Evolutionary conservation across 2,888 invertebrate species (phyloP), one percentile per base, ranked within the genome.

Genomic region (Scaptomyza caliginosa): DNA sequence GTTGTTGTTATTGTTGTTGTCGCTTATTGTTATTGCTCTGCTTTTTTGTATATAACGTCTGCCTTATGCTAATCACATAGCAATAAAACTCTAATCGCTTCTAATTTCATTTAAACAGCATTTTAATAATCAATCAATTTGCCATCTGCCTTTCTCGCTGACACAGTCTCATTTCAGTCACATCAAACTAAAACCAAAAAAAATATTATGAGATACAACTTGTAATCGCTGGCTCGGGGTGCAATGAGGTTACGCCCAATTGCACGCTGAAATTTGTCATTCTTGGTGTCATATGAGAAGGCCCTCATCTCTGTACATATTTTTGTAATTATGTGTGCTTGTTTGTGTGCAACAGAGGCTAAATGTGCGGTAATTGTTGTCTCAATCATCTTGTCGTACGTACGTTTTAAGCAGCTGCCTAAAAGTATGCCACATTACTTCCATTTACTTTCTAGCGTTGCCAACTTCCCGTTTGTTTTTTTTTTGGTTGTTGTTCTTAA

Each of bases 201-300:
- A 13, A 7, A 16, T 8, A 56, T 45, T 28, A 59, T 50, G 40
- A 45, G 38, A 66, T 23, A 23, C 19, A 17, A 49, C n/a, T 16
- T 30, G 17, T 46, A 30, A 38, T 38, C 42, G 38, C 40, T 23
- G 26, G 4, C 28, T 45, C n/a, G n/a, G n/a, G 3, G 10, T 34
- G 34, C 16, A 34, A 34, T 58, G 26, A 5, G 6, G 83, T 51
- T 60, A 83, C 75, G 83, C 77, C 76, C 77, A 84, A 84, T 77
- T 87, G 84, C 74, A 74, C 79, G 40, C 60, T 54, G 49, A 84
- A 81, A 87, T 76, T 55, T 68, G 72, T 68, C 64, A 60, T 64
- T 76, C 49, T 55, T 17, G 43, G 67, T 77, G 75, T 77, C 80
- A 74, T 68, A 55, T 45, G 49, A 24, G 42, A 46, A 46, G 30